Conservation (phyloP, 2,113 vertebrate species). For the Grus americana region DNA sequence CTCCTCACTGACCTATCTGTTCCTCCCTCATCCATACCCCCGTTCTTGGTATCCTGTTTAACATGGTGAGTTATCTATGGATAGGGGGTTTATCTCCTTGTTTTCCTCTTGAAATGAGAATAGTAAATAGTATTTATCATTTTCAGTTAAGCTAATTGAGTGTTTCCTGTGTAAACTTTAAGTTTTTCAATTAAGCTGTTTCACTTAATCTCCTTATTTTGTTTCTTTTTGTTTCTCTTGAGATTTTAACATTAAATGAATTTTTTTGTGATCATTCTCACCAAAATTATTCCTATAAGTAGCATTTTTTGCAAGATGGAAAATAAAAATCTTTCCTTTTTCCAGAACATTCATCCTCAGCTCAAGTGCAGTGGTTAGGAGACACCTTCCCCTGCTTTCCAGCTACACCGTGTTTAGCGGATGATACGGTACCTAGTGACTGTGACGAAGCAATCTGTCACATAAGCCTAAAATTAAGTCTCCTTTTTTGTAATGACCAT, state of each 20-base stretch:
- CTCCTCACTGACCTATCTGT: background rate
- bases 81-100: background rate
- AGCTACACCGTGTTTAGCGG: background rate
- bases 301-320: background rate
- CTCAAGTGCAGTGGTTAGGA: background rate
- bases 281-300: background rate
- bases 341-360: background rate
- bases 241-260: background rate
- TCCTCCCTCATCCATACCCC: background rate
- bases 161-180: background rate
- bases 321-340: background rate
- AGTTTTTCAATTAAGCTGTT: background rate
- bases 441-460: background rate
- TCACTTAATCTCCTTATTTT: background rate
- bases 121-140: background rate
- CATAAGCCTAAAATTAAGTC: background rate
- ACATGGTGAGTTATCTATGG: background rate
- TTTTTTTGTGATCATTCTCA: background rate
- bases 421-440: accelerated
- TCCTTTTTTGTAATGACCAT: background rate
- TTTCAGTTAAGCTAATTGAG: background rate
- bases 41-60: background rate
- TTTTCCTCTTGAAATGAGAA: background rate
- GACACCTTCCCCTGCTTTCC: background rate
- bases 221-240: background rate